A percentile compares a stretch with the other conserved stretches of the same genome.
phyloP scores from a whole-genome alignment of 2,888 invertebrate genomes.

The Drosophila paramelanica region DNA sequence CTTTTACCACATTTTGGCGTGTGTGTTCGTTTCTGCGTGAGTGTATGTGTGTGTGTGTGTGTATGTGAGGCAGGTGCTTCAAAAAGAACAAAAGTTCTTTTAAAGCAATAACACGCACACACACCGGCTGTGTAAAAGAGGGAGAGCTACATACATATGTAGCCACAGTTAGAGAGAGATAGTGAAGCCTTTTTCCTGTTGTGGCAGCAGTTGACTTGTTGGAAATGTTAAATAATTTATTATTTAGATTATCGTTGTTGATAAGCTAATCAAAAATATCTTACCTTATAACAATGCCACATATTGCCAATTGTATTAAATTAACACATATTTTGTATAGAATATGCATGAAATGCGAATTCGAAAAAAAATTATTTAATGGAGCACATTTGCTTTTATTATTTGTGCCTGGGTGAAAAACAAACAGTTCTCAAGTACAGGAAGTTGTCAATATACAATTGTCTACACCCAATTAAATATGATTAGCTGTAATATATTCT shows the following conservation, averaged over 20 bases:
- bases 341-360: constrained; percentile 29
- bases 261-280: constrained; percentile 40
- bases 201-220: constrained; percentile 21
- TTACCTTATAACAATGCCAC: constrained; percentile 31
- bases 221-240: constrained; percentile 24
- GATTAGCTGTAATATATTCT: constrained; percentile 6
- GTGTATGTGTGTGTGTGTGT: constrained; percentile 34
- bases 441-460: constrained; percentile 30
- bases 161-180: not conserved
- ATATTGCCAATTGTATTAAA: constrained; percentile 26
- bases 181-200: constrained; percentile 21
- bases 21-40: constrained; percentile 18
- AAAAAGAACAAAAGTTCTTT: constrained; percentile 35
- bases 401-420: constrained; percentile 2
- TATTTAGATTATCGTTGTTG: constrained; percentile 13
- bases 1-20: constrained; percentile 7
- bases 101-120: constrained; percentile 3
- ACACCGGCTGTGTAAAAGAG: constrained; percentile 25
- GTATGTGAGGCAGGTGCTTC: constrained; percentile 60
- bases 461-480: constrained; percentile 25
- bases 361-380: constrained; percentile 11
- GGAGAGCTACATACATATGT: not conserved
- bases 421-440: constrained; percentile 12
- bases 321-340: constrained; percentile 14
- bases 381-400: constrained; percentile 10